Base-by-base conservation (phyloP, 1,140 invertebrate genomes). In the Drosophila setifemur region DNA sequence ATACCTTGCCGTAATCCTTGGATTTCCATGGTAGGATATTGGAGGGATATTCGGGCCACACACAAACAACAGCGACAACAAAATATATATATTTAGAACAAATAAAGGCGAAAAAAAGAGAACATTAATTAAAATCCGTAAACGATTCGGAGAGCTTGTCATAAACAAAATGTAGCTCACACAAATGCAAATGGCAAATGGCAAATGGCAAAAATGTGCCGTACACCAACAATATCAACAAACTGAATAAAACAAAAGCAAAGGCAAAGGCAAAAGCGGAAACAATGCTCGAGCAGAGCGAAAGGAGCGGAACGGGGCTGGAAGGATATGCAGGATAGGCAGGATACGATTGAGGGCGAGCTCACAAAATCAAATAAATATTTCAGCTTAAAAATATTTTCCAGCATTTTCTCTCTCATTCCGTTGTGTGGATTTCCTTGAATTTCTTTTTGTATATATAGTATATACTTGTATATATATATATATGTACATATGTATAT, bases 381-480 rank as follows among this genome's bases (percentile, higher is more conserved):
- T 82, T 74, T 81, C 37, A 72, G 68, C 42, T 68, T 37, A 67
- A 81, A 81, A 81, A 72, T 67, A 63, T 82, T 75, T 81, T 18
- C 11, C 35, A 55, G 37, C 19, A 33, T 63, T 58, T 53, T 37
- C 28, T 12, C 28, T 12, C 26, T 12, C 16, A 7, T 28, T 35
- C 43, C 21, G 25, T 43, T 45, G 9, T 14, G 31, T 42, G 35
- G 58, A 26, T 37, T 44, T 14, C n/a, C 14, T 35, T 49, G 25
- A 23, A 42, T 55, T 14, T 4, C 9, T 3, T n/a, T 14, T 7
- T 50, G 1, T 16, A 43, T 43, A 43, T 18, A 26, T 12, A 37
- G 9, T 11, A 37, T 14, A 23, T 21, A 23, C 19, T 37, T 48
- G 21, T 9, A 21, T 11, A 26, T 54, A 19, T 1, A 26, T 11